These are phyloP conservation scores for Morone saxatilis DNA, from an alignment of 2,113 vertebrate species.

Conservation along the genomic window DNA sequence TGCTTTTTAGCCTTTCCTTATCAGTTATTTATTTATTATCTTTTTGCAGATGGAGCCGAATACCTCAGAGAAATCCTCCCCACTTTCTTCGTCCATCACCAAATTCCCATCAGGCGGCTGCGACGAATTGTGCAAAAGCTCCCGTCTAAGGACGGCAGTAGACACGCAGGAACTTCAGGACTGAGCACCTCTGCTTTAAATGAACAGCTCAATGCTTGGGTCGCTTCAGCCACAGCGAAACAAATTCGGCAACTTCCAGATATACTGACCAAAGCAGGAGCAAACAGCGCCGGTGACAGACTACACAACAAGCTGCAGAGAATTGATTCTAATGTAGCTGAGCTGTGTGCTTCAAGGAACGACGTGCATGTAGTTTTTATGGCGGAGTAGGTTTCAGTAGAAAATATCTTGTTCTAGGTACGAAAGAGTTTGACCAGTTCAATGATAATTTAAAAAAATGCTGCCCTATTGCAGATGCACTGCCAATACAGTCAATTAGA, in stretches of 20 bases:
- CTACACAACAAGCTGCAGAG: slow-evolving; percentile 44
- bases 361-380: rapidly evolving
- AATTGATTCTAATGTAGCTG: not conserved
- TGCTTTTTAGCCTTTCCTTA: no score
- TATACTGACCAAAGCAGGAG: rapidly evolving
- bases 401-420: not conserved
- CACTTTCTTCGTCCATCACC: slow-evolving; percentile 48
- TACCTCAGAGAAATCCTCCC: slow-evolving; percentile 65
- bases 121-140: slow-evolving; percentile 39
- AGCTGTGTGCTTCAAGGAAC: rapidly evolving
- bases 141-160: rapidly evolving
- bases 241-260: not conserved
- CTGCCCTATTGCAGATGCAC: not conserved
- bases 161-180: rapidly evolving
- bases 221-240: rapidly evolving
- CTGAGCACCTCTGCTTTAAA: not conserved
- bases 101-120: not conserved
- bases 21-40: rapidly evolving
- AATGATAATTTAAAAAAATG: not conserved
- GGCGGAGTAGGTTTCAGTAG: not conserved
- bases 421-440: not conserved
- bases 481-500: not conserved
- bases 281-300: rapidly evolving
- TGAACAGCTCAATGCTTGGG: not conserved
- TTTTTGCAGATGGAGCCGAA: slow-evolving; percentile 26